Conservation (phyloP, 2,888 invertebrate genomes). For the Kryphioiulus occultus region DNA sequence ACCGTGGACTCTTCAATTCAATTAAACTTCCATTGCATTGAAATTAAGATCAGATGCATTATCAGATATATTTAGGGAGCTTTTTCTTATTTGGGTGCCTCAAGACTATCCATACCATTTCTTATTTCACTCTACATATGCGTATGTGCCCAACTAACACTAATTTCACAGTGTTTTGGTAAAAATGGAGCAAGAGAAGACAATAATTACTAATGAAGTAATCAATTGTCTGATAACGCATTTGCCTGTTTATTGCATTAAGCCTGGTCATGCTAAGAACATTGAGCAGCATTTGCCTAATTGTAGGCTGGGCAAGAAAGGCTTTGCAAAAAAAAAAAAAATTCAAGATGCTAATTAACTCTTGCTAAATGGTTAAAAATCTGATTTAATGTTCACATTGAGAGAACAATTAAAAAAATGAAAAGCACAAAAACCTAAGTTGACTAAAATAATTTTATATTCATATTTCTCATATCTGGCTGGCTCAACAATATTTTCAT, state of each 20-base stretch:
- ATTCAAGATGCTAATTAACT: background rate
- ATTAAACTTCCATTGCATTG: no score
- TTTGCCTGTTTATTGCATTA: background rate
- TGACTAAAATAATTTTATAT: no score
- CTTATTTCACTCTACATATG: background rate
- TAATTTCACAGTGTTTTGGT: background rate
- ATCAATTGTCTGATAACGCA: background rate
- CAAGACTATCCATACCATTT: background rate
- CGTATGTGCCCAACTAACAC: background rate
- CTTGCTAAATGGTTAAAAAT: background rate
- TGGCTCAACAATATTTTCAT: no score
- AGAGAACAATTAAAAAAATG: background rate
- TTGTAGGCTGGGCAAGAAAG: background rate
- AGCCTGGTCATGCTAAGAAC: background rate
- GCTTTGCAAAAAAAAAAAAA: background rate
- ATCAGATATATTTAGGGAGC: background rate
- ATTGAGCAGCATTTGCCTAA: conserved; percentile 7
- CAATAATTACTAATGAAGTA: background rate
- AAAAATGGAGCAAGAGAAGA: background rate
- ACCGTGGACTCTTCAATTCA: no score
- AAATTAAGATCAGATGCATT: no score
- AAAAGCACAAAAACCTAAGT: no score
- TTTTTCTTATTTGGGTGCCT: background rate
- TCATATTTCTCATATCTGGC: no score
- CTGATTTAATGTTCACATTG: background rate